Evolutionary conservation across 2,113 vertebrate species (phyloP).

Genomic region (Tachysurus vachellii): DNA sequence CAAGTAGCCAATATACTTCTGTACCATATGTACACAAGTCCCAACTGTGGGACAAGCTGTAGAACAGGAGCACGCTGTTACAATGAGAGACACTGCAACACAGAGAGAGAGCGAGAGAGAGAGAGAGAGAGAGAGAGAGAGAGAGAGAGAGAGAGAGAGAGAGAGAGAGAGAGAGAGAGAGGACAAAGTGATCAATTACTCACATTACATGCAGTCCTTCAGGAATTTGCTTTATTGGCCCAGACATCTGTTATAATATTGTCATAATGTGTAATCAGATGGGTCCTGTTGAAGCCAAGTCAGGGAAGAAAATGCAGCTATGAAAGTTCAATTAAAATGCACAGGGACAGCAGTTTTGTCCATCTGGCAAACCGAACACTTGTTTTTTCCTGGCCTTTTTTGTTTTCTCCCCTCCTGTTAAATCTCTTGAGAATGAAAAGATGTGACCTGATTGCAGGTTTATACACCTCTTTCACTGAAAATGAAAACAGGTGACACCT

Average conservation of each 20-base stretch:
- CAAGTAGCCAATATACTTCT: slow-evolving; percentile 81
- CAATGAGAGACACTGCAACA: slow-evolving; percentile 76
- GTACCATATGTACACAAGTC: slow-evolving; percentile 92
- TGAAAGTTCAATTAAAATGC: slow-evolving; percentile 95
- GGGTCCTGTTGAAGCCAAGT: slow-evolving; percentile 90
- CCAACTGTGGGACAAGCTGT: slow-evolving; percentile 92
- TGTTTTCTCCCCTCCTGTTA: slow-evolving; percentile 33
- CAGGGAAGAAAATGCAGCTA: slow-evolving; percentile 89
- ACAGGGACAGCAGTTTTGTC: slow-evolving; percentile 93
- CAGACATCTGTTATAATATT: slow-evolving; percentile 99
- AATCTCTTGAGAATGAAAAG: slow-evolving; percentile 52
- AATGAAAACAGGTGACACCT: slow-evolving; percentile 32
- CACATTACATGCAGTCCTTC: slow-evolving; percentile 94
- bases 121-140: slow-evolving; percentile 70
- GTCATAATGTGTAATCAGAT: slow-evolving; percentile 99
- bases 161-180: slow-evolving; percentile 76
- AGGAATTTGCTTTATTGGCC: slow-evolving; percentile 99
- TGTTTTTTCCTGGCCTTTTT: slow-evolving; percentile 6
- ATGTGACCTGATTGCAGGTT: slow-evolving; percentile 48
- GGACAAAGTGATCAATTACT: slow-evolving; percentile 98
- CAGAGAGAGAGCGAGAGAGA: slow-evolving; percentile 62
- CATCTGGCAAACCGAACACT: slow-evolving; percentile 85
- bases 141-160: slow-evolving; percentile 69
- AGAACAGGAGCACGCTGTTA: slow-evolving; percentile 90
- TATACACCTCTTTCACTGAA: slow-evolving; percentile 39